phyloP scores from a whole-genome alignment of 2,113 vertebrate genomes.

The Oryzias curvinotus region DNA sequence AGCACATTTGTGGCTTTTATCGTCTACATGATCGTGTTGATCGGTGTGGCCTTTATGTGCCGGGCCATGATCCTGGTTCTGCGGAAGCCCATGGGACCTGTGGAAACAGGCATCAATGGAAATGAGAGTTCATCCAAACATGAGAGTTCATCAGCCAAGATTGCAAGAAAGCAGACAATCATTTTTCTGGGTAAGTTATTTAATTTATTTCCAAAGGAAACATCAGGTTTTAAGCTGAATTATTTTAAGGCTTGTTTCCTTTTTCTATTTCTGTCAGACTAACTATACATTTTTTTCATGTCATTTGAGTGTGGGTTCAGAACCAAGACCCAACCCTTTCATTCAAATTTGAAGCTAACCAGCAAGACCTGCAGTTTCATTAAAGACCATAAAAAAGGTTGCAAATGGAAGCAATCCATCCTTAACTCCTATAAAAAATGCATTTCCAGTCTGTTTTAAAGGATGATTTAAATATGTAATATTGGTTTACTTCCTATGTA shows the following conservation, averaged over 20 bases:
- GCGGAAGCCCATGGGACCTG: slow-evolving; percentile 58
- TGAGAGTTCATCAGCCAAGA: slow-evolving; percentile 68
- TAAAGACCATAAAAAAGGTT: too few relatives aligned
- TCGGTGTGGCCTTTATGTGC: slow-evolving; percentile 87
- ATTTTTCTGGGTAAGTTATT: slow-evolving; percentile 80
- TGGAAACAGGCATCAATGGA: background rate
- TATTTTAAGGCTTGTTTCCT: background rate
- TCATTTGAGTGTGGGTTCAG: too few relatives aligned
- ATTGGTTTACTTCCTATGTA: too few relatives aligned
- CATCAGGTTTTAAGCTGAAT: background rate
- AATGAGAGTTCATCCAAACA: slow-evolving; percentile 54
- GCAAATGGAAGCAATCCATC: too few relatives aligned
- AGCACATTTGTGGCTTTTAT: slow-evolving; percentile 87
- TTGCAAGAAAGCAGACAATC: slow-evolving; percentile 86
- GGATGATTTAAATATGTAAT: too few relatives aligned
- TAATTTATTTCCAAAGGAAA: background rate
- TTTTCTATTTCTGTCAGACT: background rate
- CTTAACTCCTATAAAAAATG: too few relatives aligned
- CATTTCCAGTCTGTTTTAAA: too few relatives aligned
- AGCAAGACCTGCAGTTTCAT: too few relatives aligned
- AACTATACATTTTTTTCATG: too few relatives aligned
- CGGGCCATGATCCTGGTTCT: slow-evolving; percentile 86
- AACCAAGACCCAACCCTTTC: too few relatives aligned
- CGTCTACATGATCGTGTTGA: slow-evolving; percentile 85
- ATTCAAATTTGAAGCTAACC: too few relatives aligned